These are phyloP conservation scores for Bergia sp. DNA, from an alignment of 92 coral and sea anemone species.

Conservation along the genomic window DNA sequence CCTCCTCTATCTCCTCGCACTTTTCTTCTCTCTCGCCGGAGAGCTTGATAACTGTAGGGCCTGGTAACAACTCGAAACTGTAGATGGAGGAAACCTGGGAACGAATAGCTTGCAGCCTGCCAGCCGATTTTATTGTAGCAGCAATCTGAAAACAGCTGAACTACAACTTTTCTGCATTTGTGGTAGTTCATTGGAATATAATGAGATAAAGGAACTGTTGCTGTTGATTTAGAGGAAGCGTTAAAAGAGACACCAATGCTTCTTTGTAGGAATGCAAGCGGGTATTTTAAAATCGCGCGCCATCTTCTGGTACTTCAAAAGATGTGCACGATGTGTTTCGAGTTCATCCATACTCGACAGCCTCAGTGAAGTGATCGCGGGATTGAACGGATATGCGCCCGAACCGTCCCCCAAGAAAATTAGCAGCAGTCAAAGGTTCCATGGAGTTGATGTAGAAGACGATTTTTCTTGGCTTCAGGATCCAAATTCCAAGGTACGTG, in stretches of 20 bases:
- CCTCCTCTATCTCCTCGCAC: too few species aligned
- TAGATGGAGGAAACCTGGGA: too few species aligned
- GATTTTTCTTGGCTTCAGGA: slow-evolving; percentile 83
- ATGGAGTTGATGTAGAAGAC: slow-evolving; percentile 79
- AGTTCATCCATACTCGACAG: slow-evolving; percentile 12
- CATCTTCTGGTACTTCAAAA: neutral
- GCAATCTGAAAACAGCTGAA: neutral
- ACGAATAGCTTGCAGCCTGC: too few species aligned
- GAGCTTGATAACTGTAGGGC: too few species aligned
- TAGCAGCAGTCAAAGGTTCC: slow-evolving; percentile 51
- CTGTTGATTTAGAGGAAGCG: neutral
- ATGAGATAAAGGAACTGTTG: neutral
- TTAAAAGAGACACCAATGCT: slow-evolving; percentile 30
- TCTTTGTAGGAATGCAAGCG: slow-evolving; percentile 25
- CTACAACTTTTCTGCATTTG: neutral
- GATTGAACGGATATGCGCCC: slow-evolving; percentile 56
- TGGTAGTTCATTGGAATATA: too few species aligned
- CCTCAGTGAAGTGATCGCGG: slow-evolving; percentile 28
- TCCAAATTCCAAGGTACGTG: slow-evolving; percentile 63
- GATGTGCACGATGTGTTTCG: slow-evolving; percentile 20
- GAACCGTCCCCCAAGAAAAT: slow-evolving; percentile 65
- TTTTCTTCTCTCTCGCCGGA: too few species aligned
- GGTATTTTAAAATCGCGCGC: slow-evolving; percentile 68
- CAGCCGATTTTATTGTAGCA: too few species aligned
- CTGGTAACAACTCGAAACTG: too few species aligned